phyloP scores from a whole-genome alignment of 2,113 vertebrate genomes.

The Phaetusa simplex region DNA sequence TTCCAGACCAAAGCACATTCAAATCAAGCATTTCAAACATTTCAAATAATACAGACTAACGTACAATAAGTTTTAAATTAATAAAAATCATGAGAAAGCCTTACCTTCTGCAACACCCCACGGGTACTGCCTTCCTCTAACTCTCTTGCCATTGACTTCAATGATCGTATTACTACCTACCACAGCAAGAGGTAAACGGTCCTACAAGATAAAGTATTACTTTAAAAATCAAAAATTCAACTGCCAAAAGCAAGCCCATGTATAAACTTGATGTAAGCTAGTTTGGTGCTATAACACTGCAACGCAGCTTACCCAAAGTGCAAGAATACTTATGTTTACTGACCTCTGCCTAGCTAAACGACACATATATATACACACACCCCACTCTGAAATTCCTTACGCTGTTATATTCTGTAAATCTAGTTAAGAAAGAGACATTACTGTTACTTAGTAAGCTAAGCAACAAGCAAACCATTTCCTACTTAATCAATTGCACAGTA shows the following conservation, averaged over 20 bases:
- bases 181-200: conserved; percentile 96
- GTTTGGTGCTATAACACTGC: not conserved
- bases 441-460: not conserved
- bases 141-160: conserved; percentile 93
- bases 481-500: not conserved
- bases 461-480: not conserved
- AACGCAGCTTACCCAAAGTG: not conserved
- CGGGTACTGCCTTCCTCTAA: conserved; percentile 95
- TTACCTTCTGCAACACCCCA: conserved; percentile 99
- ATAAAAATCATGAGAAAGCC: not conserved
- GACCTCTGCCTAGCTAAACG: not conserved
- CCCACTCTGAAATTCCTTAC: not conserved
- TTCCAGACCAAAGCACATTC: not conserved
- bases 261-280: not conserved
- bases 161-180: conserved; percentile 99
- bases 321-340: not conserved
- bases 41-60: not conserved
- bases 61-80: not conserved
- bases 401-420: not conserved
- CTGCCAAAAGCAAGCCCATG: not conserved
- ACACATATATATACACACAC: not conserved
- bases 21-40: not conserved
- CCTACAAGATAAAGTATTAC: conserved; percentile 76
- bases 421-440: not conserved
- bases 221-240: conserved; percentile 2